Conservation (phyloP, 2,888 invertebrate species). For the Drosophila kokeensis region DNA sequence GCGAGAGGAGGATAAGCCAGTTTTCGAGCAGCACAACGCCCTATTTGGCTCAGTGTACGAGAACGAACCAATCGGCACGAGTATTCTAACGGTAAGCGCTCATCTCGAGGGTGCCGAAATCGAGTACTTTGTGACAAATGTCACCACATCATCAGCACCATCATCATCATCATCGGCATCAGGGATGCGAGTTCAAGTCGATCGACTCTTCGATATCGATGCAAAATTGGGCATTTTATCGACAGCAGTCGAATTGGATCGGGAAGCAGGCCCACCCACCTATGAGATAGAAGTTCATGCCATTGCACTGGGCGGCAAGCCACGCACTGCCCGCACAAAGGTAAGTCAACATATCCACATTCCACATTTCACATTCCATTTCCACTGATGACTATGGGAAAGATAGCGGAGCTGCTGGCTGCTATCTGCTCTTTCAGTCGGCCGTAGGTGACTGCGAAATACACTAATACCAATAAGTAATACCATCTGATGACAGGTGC, state of each 20-base stretch:
- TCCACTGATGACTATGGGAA: constrained; percentile 7
- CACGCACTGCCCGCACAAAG: constrained; percentile 93
- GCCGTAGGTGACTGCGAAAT: background rate
- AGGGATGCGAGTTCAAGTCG: constrained; percentile 88
- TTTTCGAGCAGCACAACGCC: constrained; percentile 87
- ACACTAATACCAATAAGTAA: background rate
- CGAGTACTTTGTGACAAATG: constrained; percentile 96
- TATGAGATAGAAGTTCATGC: constrained; percentile 95
- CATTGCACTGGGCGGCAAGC: constrained; percentile 90
- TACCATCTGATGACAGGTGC: background rate
- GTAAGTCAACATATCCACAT: constrained; percentile 86
- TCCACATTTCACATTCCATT: background rate
- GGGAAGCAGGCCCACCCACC: constrained; percentile 92
- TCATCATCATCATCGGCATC: constrained; percentile 76
- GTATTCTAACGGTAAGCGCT: constrained; percentile 92
- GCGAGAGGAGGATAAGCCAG: constrained; percentile 85
- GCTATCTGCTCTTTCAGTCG: background rate
- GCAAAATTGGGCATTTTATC: constrained; percentile 94
- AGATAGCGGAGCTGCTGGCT: constrained; percentile 3
- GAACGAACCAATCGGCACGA: constrained; percentile 94
- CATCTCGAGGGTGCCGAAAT: constrained; percentile 89
- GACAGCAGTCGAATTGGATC: constrained; percentile 92
- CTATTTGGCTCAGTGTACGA: constrained; percentile 93
- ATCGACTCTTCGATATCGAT: constrained; percentile 96
- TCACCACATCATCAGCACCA: constrained; percentile 85